A percentile compares a stretch with the other conserved stretches of the same genome.
Evolutionary conservation across 2,797 vertebrate species (phyloP).

Genomic region (Lophotriccus pileatus): DNA sequence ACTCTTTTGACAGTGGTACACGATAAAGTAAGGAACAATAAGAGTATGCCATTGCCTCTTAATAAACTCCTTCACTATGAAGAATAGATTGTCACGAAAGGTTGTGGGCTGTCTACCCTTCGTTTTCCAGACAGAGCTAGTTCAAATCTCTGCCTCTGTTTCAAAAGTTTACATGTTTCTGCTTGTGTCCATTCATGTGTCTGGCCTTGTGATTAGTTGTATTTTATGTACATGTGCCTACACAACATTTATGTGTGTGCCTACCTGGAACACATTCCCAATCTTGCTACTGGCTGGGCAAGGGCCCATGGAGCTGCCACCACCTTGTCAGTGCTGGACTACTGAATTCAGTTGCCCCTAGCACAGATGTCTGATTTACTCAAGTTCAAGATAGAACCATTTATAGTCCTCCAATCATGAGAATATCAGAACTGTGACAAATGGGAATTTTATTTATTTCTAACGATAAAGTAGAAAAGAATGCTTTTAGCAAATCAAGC

Average conservation of each 20-base stretch:
- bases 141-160: background rate
- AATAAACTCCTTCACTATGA: too few relatives aligned
- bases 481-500: background rate
- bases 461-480: background rate
- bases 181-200: background rate
- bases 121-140: background rate
- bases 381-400: background rate
- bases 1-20: too few relatives aligned
- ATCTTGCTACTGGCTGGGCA: background rate
- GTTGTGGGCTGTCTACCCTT: background rate
- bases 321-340: background rate
- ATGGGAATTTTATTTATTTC: background rate
- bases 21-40: too few relatives aligned
- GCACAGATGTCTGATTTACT: background rate
- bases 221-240: background rate
- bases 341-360: background rate
- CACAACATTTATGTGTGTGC: background rate
- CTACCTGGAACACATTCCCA: background rate
- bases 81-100: background rate
- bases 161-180: background rate
- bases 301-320: background rate
- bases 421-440: background rate
- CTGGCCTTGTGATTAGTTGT: background rate
- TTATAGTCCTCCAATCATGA: background rate
- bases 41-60: too few relatives aligned